Evolutionary conservation across 2,888 invertebrate species (phyloP).

Genomic region (Cinara cedri): DNA sequence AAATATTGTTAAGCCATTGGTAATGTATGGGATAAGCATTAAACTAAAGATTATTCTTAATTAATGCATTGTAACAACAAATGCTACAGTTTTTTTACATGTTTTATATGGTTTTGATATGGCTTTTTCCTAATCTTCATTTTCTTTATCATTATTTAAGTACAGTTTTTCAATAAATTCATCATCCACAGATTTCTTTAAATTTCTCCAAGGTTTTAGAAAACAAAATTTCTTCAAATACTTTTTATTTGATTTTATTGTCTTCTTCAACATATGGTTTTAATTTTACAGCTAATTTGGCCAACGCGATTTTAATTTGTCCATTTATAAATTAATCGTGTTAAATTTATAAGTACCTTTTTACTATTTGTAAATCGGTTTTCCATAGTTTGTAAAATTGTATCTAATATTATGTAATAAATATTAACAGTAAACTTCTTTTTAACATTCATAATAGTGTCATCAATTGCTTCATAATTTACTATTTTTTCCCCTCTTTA

Average conservation of each 20-base stretch:
- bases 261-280: constrained; percentile 12
- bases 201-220: constrained; percentile 11
- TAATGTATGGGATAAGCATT: constrained; percentile 18
- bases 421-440: too few species aligned
- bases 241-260: constrained; percentile 8
- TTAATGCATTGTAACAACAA: constrained; percentile 21
- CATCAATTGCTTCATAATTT: too few species aligned
- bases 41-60: constrained; percentile 19
- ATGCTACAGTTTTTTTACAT: constrained; percentile 18
- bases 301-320: not conserved
- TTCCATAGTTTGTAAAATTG: too few species aligned
- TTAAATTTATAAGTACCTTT: too few species aligned
- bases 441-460: too few species aligned
- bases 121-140: constrained; percentile 3
- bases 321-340: not conserved
- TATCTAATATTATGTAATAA: too few species aligned
- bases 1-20: constrained; percentile 25
- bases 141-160: constrained; percentile 12
- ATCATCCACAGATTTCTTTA: constrained; percentile 24
- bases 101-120: too few species aligned
- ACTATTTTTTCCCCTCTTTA: too few species aligned
- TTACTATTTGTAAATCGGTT: too few species aligned
- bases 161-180: constrained; percentile 8
- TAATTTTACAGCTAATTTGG: too few species aligned
- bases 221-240: constrained; percentile 10